Evolutionary conservation across 2,797 vertebrate species (phyloP).

Genomic region (Eulemur albifrons): DNA sequence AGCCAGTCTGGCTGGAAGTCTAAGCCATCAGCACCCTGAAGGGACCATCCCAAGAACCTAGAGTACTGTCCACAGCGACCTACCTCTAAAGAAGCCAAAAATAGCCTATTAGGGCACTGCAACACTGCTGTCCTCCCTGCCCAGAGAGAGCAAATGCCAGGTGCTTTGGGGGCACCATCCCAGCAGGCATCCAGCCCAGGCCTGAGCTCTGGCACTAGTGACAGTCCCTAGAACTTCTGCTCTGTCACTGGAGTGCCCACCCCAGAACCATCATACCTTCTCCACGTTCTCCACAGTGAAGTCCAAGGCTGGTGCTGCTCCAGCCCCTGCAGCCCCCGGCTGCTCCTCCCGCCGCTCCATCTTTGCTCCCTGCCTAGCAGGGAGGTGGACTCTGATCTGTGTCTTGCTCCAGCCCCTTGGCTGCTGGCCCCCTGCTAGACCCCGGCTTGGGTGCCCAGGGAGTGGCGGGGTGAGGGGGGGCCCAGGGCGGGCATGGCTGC

Average conservation of each 20-base stretch:
- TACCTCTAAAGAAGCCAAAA: conserved; percentile 56
- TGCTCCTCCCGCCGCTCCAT: conserved; percentile 86
- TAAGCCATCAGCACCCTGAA: conserved; percentile 5
- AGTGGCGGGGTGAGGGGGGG: not conserved
- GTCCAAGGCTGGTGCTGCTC: conserved; percentile 88
- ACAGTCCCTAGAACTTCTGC: conserved; percentile 72
- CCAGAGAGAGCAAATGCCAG: conserved; percentile 65
- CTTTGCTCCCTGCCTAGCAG: conserved; percentile 73
- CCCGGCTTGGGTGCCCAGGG: conserved; percentile 57
- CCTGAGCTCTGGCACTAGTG: conserved; percentile 12
- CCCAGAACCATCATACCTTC: conserved; percentile 87
- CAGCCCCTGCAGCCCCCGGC: conserved; percentile 79
- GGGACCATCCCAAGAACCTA: conserved; percentile 15
- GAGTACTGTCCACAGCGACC: not conserved
- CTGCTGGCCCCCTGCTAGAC: conserved; percentile 68
- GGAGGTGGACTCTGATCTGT: conserved; percentile 58
- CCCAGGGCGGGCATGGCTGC: conserved; percentile 73
- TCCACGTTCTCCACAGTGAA: conserved; percentile 98
- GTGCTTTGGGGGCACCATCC: conserved; percentile 67
- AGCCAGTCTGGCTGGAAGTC: conserved; percentile 23
- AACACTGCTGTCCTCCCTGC: conserved; percentile 33
- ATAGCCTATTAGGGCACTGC: conserved; percentile 47
- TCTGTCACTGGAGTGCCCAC: conserved; percentile 68
- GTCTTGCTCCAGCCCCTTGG: conserved; percentile 65
- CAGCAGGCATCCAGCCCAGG: conserved; percentile 62